These are phyloP conservation scores for Mythimna loreyi DNA, from an alignment of 2,888 invertebrate species.

Conservation along the genomic window DNA sequence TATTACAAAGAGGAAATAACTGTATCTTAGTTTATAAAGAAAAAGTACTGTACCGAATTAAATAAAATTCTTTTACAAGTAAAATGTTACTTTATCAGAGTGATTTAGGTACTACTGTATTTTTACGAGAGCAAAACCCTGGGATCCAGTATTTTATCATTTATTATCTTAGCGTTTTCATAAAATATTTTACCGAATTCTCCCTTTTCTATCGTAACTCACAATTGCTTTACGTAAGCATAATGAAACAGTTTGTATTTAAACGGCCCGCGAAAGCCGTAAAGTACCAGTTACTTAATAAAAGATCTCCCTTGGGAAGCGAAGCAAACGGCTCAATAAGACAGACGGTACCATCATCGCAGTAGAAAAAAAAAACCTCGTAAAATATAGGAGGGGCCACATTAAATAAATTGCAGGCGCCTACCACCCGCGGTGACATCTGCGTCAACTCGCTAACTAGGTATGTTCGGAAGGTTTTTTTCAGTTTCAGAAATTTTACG, in stretches of 20 bases:
- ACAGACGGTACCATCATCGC: conserved; percentile 84
- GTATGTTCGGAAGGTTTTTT: conserved; percentile 36
- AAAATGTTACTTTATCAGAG: too few species aligned
- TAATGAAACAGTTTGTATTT: conserved; percentile 67
- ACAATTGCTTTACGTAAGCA: conserved; percentile 31
- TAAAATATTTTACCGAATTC: background rate
- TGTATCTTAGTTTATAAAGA: too few species aligned
- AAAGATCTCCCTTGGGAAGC: conserved; percentile 83
- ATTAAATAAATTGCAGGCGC: conserved; percentile 88
- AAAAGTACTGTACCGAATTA: too few species aligned
- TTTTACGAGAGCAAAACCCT: too few species aligned
- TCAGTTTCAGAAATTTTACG: background rate
- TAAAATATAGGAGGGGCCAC: conserved; percentile 83
- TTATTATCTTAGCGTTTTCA: background rate
- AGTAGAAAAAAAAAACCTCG: conserved; percentile 80
- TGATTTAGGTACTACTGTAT: too few species aligned
- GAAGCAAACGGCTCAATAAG: conserved; percentile 87
- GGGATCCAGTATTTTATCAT: too few species aligned
- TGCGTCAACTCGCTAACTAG: conserved; percentile 73
- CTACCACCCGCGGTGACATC: conserved; percentile 80
- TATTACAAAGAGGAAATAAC: too few species aligned
- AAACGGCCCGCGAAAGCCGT: conserved; percentile 74
- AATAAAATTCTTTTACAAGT: too few species aligned
- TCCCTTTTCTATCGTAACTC: background rate
- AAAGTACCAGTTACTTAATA: conserved; percentile 86